A percentile compares a stretch with the other conserved stretches of the same genome.
Conservation (phyloP, 64 coral and sea anemone species). For the Cladopsammia gracilis region DNA sequence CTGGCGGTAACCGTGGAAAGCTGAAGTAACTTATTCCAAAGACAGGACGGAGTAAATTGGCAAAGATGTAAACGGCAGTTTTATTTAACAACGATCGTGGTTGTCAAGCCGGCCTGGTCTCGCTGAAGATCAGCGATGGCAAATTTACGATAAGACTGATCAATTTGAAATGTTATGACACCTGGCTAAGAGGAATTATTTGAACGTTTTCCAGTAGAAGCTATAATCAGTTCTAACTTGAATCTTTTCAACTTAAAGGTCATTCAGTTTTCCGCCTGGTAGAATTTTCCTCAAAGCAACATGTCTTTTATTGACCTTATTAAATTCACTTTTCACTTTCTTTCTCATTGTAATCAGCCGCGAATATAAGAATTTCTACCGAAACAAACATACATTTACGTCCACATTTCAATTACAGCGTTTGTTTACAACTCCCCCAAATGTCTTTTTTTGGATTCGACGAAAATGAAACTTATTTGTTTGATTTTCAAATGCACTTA, state of each 20-base stretch:
- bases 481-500: too few relatives aligned
- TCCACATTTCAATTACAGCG: too few relatives aligned
- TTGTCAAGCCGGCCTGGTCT: not conserved
- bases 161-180: not conserved
- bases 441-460: too few relatives aligned
- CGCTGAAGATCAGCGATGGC: constrained; percentile 4
- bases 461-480: too few relatives aligned
- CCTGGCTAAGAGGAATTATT: not conserved
- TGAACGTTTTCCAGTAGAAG: not conserved
- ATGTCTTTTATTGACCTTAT: too few relatives aligned
- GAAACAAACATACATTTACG: too few relatives aligned
- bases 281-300: not conserved
- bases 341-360: too few relatives aligned
- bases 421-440: too few relatives aligned
- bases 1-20: not conserved
- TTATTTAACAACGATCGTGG: not conserved
- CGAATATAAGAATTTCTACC: too few relatives aligned
- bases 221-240: not conserved
- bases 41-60: not conserved
- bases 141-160: not conserved
- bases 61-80: not conserved
- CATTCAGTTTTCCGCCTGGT: not conserved
- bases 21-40: not conserved
- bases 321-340: too few relatives aligned
- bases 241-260: not conserved